Evolutionary conservation across 2,888 invertebrate genomes (phyloP), one percentile per base, ranked within the genome.

Genomic region (Polylopha cassiicola): DNA sequence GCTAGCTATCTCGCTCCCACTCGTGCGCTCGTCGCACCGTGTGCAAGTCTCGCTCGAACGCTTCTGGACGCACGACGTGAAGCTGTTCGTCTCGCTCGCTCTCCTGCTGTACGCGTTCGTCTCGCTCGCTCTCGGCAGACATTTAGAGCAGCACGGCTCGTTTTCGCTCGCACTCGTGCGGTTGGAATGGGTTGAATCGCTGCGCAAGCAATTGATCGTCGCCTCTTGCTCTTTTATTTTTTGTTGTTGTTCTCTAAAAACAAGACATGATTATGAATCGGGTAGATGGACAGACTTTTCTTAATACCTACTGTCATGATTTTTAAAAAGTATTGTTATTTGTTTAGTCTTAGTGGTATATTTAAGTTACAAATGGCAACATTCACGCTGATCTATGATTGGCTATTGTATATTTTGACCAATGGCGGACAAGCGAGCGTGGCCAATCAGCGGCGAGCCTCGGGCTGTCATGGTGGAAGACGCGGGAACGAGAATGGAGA

Each of bases 241-340:
- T 3, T 61, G 50, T 41, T 74, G 68, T 58, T 70, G 73, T 23
- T 69, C 65, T 27, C 78, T 79, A 56, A 3, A 51, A 55, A 18
- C 4, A 20, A 13, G 8, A 34, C 26, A 16, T 13, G 14, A 3
- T 15, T 24, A 23, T n/a, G 4, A 17, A 39, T 14, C 8, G 23
- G 3, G 9, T 10, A 26, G 7, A 11, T 26, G n/a, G 11, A 26
- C 11, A 10, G 7, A 26, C 3, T 7, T 11, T 7, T 26, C 11
- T 26, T 26, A 3, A 22, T 8, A 9, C 18, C 9, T 3, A 8
- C 9, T 22, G n/a, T n/a, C n/a, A n/a, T n/a, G n/a, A n/a, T n/a
- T n/a, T n/a, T n/a, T n/a, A n/a, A n/a, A n/a, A n/a, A n/a, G n/a
- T n/a, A n/a, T n/a, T n/a, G n/a, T n/a, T n/a, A n/a, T n/a, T n/a